phyloP scores from a whole-genome alignment of 2,113 vertebrate genomes.

The Salvelinus alpinus region DNA sequence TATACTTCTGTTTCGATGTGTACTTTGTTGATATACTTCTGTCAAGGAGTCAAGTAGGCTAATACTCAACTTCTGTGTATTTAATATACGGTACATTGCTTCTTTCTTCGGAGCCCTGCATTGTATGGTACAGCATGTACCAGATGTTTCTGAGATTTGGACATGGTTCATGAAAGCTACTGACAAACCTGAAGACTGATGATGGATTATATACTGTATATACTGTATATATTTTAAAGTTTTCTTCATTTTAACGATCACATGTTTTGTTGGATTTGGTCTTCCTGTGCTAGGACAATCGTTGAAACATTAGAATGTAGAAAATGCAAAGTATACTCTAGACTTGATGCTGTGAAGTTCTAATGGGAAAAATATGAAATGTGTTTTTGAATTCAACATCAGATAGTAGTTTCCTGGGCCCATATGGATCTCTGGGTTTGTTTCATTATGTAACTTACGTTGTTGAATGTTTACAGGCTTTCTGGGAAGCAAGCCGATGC shows the following conservation, averaged over 20 bases:
- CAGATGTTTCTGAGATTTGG: background rate
- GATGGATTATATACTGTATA: background rate
- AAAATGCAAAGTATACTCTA: background rate
- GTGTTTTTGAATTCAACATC: slow-evolving; percentile 14
- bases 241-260: background rate
- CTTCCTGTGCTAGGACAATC: background rate
- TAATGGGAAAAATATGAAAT: too few species aligned
- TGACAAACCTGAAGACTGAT: background rate
- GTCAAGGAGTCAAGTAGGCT: too few species aligned
- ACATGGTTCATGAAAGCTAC: background rate
- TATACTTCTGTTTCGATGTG: too few species aligned
- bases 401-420: slow-evolving; percentile 27
- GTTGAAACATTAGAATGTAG: background rate
- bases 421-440: slow-evolving; percentile 31
- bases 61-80: background rate
- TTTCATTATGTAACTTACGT: slow-evolving; percentile 26
- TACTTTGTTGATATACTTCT: too few species aligned
- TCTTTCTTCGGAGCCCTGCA: background rate
- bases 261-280: background rate
- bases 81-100: background rate
- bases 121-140: background rate
- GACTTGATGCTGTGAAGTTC: slow-evolving; percentile 5
- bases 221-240: background rate
- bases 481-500: background rate
- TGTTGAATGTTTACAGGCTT: background rate